phyloP scores from a whole-genome alignment of 2,797 vertebrate species.

The Channa striata region DNA sequence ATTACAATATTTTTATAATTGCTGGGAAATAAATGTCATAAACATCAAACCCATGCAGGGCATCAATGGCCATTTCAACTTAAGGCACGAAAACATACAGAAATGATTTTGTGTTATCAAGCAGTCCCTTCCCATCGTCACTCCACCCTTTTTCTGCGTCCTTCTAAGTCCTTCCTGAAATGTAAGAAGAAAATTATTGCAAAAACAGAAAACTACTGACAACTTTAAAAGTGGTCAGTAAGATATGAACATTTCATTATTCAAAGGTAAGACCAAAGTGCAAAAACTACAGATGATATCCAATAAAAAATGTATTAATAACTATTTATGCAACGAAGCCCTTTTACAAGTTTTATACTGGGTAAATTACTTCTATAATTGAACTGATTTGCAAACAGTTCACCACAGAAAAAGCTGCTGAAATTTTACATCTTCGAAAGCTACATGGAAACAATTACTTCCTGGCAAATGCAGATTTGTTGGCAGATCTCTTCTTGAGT shows the following conservation, averaged over 20 bases:
- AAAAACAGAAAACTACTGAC: slow-evolving; percentile 16
- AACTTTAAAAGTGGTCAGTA: slow-evolving; percentile 20
- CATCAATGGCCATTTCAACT: too few relatives aligned
- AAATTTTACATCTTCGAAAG: slow-evolving; percentile 60
- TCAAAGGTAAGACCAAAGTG: not conserved
- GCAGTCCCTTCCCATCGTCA: slow-evolving; percentile 41
- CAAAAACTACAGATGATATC: not conserved
- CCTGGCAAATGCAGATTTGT: slow-evolving; percentile 73
- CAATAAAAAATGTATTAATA: slow-evolving; percentile 25
- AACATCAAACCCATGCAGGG: too few relatives aligned
- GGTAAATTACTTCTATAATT: slow-evolving; percentile 26
- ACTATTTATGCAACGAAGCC: slow-evolving; percentile 7
- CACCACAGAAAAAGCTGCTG: slow-evolving; percentile 47
- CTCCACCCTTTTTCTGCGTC: slow-evolving; percentile 52
- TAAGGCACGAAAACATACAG: too few relatives aligned
- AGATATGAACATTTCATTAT: slow-evolving; percentile 14
- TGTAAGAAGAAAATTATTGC: slow-evolving; percentile 19
- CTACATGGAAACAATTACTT: slow-evolving; percentile 83
- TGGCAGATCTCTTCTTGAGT: slow-evolving; percentile 69
- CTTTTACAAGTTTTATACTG: slow-evolving; percentile 11
- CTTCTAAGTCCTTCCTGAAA: slow-evolving; percentile 26
- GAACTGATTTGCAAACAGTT: slow-evolving; percentile 43
- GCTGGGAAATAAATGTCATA: too few relatives aligned
- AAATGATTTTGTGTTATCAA: slow-evolving; percentile 43
- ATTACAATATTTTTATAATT: too few relatives aligned